Conservation (phyloP, 1,140 invertebrate genomes). For the Sycobia sp. region DNA sequence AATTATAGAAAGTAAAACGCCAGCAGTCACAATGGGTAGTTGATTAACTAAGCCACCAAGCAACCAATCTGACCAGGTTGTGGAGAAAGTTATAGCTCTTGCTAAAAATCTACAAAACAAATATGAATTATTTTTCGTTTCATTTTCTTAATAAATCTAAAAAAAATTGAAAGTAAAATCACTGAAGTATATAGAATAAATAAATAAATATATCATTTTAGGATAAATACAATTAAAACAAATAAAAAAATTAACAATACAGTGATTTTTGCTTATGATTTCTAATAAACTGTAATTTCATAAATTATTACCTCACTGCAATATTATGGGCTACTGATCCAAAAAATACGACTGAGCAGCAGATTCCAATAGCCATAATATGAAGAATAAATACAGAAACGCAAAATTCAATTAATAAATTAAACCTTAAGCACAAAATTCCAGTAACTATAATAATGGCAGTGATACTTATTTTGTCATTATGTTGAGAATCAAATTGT, state of each 20-base stretch:
- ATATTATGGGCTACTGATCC: slow-evolving; percentile 66
- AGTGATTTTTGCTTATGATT: neutral
- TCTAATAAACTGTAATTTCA: slow-evolving; percentile 1
- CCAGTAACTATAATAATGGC: slow-evolving; percentile 43
- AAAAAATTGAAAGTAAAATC: too few relatives aligned
- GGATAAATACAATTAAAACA: too few relatives aligned
- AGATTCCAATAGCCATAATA: slow-evolving; percentile 56
- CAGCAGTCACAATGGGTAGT: slow-evolving; percentile 60
- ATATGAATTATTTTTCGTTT: slow-evolving; percentile 8
- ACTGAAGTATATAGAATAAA: too few relatives aligned
- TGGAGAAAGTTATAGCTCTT: slow-evolving; percentile 60
- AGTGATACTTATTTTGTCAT: slow-evolving; percentile 25
- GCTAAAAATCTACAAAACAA: slow-evolving; percentile 60
- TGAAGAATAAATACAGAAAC: slow-evolving; percentile 61
- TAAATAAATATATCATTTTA: slow-evolving; percentile 7
- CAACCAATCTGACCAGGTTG: slow-evolving; percentile 64
- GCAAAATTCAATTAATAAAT: slow-evolving; percentile 47
- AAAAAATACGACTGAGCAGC: slow-evolving; percentile 62
- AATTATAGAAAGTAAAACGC: slow-evolving; percentile 58
- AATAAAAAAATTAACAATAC: too few relatives aligned
- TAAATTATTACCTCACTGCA: slow-evolving; percentile 58
- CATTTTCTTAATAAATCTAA: too few relatives aligned
- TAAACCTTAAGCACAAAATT: slow-evolving; percentile 38
- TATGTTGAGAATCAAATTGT: slow-evolving; percentile 43
- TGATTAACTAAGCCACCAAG: slow-evolving; percentile 60